Conservation (phyloP, 2,113 vertebrate species). For the Laticauda colubrina region DNA sequence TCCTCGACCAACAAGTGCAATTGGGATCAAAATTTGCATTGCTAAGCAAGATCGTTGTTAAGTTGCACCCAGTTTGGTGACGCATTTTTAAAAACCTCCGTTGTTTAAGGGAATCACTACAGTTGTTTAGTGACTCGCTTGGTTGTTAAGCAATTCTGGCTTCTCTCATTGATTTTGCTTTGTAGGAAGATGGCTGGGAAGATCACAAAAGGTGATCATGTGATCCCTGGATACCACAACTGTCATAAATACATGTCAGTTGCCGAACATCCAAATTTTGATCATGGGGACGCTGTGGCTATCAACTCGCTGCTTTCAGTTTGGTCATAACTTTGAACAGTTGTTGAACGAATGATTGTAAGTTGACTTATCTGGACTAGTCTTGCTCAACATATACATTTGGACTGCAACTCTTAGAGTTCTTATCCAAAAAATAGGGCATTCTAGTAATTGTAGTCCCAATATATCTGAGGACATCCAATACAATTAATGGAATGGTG, state of each 20-base stretch:
- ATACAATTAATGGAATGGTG: too few relatives aligned
- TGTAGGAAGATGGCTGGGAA: neutral
- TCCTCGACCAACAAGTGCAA: neutral
- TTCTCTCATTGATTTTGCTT: neutral
- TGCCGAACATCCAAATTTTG: neutral
- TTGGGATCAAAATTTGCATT: too few relatives aligned
- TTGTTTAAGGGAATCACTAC: neutral
- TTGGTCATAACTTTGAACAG: too few relatives aligned
- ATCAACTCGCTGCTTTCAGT: too few relatives aligned
- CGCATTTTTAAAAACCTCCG: rapidly evolving
- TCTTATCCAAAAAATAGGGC: neutral
- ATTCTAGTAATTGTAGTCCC: neutral
- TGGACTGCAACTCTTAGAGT: neutral
- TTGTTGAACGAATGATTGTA: neutral
- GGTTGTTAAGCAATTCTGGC: too few relatives aligned
- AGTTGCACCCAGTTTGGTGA: neutral
- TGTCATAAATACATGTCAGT: too few relatives aligned
- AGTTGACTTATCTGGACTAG: neutral
- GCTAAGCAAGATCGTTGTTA: too few relatives aligned
- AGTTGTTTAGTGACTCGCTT: too few relatives aligned
- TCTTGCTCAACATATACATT: too few relatives aligned
- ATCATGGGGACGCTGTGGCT: neutral
- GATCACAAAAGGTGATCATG: too few relatives aligned
- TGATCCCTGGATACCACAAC: neutral
- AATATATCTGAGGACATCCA: neutral